These are phyloP conservation scores for Hippoglossus hippoglossus DNA, from an alignment of 2,797 vertebrate genomes.

Conservation along the genomic window DNA sequence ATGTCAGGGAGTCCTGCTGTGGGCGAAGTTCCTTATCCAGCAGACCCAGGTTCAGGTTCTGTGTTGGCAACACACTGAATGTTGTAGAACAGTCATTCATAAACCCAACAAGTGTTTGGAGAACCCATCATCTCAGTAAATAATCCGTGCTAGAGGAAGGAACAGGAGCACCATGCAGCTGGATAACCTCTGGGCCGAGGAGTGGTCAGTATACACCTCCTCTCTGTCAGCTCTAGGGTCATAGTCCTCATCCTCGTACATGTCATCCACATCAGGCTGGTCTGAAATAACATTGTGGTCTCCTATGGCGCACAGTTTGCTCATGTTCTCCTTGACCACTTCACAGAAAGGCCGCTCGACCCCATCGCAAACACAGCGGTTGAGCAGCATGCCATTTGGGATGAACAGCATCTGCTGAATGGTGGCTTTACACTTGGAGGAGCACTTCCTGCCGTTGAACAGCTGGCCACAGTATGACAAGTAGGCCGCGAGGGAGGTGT, in stretches of 20 bases:
- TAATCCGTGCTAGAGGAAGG: constrained; percentile 51
- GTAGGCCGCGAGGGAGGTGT: constrained; percentile 81
- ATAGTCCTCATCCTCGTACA: constrained; percentile 83
- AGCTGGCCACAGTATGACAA: constrained; percentile 87
- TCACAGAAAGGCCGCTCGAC: constrained; percentile 88
- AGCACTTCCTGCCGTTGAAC: constrained; percentile 87
- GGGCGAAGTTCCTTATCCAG: constrained; percentile 23
- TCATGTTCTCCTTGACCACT: constrained; percentile 88
- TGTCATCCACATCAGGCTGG: constrained; percentile 74
- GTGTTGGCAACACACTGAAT: not conserved
- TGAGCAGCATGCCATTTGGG: constrained; percentile 81
- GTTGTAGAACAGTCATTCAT: too few relatives aligned
- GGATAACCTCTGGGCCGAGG: constrained; percentile 47
- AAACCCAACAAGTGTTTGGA: constrained; percentile 12
- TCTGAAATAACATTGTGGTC: constrained; percentile 68
- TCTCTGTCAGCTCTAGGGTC: constrained; percentile 71
- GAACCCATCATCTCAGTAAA: constrained; percentile 45
- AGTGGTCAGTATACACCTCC: constrained; percentile 33
- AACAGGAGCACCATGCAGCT: constrained; percentile 31
- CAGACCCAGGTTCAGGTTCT: constrained; percentile 24
- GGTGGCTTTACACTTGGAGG: constrained; percentile 80
- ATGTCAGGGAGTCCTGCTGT: not conserved
- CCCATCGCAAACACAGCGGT: constrained; percentile 86
- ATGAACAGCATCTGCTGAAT: constrained; percentile 85
- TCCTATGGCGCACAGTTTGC: constrained; percentile 81